Percentiles rank a stretch among this genome's conserved stretches.
These are phyloP conservation scores for Eristalis tenax DNA, from an alignment of 2,888 invertebrate species.

Conservation along the genomic window DNA sequence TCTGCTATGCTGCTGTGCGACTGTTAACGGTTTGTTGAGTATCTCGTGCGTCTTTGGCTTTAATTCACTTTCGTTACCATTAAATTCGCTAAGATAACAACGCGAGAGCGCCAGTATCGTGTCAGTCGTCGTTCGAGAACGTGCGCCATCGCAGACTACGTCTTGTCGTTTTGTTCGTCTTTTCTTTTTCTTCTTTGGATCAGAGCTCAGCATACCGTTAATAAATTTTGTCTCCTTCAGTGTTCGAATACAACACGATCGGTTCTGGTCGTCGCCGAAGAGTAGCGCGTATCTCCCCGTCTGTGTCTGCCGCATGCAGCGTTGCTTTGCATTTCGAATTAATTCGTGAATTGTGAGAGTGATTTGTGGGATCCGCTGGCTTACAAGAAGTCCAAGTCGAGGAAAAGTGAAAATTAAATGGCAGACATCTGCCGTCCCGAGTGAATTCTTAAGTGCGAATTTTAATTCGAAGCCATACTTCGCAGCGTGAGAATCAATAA, in stretches of 20 bases:
- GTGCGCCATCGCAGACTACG: slow-evolving; percentile 16
- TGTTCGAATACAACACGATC: not conserved
- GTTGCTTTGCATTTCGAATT: slow-evolving; percentile 40
- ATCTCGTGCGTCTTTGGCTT: slow-evolving; percentile 50
- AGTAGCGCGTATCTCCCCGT: not conserved
- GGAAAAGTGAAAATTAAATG: slow-evolving; percentile 50
- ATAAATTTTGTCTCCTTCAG: not conserved
- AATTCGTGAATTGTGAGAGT: slow-evolving; percentile 55
- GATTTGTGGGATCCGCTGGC: slow-evolving; percentile 39
- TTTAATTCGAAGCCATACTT: not conserved
- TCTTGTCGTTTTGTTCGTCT: not conserved
- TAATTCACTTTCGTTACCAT: slow-evolving; percentile 71
- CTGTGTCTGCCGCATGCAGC: not conserved
- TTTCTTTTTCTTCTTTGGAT: not conserved
- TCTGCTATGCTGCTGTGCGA: slow-evolving; percentile 39
- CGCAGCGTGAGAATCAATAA: not conserved
- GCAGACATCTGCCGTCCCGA: slow-evolving; percentile 27
- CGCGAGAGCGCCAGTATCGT: slow-evolving; percentile 57
- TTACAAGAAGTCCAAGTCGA: not conserved
- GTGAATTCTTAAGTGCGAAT: slow-evolving; percentile 31
- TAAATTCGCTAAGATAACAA: slow-evolving; percentile 64
- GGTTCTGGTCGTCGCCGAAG: not conserved
- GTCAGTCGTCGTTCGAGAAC: slow-evolving; percentile 62
- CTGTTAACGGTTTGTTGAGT: slow-evolving; percentile 68
- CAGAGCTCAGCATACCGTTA: not conserved